Evolutionary conservation across 1,140 invertebrate genomes (phyloP).

Genomic region (Aphis craccivora): DNA sequence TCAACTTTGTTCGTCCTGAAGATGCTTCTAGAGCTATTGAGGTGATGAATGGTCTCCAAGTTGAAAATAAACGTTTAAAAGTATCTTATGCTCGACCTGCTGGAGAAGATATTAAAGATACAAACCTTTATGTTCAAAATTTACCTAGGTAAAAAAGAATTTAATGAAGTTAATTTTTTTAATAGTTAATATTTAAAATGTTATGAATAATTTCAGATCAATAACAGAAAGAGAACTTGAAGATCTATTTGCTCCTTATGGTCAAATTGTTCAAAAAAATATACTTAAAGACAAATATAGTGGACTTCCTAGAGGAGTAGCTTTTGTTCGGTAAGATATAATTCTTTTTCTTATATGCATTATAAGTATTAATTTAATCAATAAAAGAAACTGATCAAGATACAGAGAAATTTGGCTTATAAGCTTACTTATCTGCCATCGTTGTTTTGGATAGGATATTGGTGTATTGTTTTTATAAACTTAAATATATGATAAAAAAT

Average conservation of each 20-base stretch:
- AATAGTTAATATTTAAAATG: not conserved
- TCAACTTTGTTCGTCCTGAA: slow-evolving; percentile 85
- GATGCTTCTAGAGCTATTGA: slow-evolving; percentile 87
- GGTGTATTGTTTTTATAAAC: not conserved
- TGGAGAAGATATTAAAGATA: slow-evolving; percentile 92
- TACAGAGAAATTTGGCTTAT: not conserved
- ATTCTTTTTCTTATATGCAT: not conserved
- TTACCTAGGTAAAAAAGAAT: slow-evolving; percentile 73
- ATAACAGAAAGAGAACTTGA: slow-evolving; percentile 83
- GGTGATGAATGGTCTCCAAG: slow-evolving; percentile 85
- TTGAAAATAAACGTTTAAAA: slow-evolving; percentile 86
- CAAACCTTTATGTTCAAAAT: slow-evolving; percentile 93
- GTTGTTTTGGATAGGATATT: not conserved
- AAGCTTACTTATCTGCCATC: not conserved
- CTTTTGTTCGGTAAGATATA: slow-evolving; percentile 83
- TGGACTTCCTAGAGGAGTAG: slow-evolving; percentile 84
- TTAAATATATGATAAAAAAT: too few relatives aligned
- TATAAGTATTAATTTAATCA: not conserved
- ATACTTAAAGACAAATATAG: slow-evolving; percentile 87
- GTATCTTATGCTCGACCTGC: slow-evolving; percentile 88
- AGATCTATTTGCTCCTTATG: slow-evolving; percentile 84
- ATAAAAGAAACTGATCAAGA: not conserved
- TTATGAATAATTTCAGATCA: slow-evolving; percentile 65
- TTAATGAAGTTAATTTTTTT: not conserved
- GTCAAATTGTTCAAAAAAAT: slow-evolving; percentile 88